phyloP scores from a whole-genome alignment of 2,888 invertebrate species.

The Pycnomerus fuliginosus region DNA sequence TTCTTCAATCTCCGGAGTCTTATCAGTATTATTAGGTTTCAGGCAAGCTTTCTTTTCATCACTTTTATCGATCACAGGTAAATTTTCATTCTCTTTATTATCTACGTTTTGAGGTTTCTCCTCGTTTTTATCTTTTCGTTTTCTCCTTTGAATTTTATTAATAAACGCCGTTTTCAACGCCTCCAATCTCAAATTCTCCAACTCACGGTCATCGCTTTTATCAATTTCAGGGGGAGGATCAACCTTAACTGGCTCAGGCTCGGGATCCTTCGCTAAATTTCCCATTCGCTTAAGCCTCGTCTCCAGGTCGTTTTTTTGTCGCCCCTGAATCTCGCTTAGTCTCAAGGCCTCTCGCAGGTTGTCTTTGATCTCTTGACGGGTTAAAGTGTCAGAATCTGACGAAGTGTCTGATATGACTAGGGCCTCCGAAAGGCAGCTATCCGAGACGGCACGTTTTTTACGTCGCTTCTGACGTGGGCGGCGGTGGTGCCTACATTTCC shows the following conservation, averaged over 20 bases:
- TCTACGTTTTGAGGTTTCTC: constrained; percentile 8
- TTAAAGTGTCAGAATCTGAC: constrained; percentile 38
- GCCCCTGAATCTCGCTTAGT: constrained; percentile 11
- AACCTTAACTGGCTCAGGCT: background rate
- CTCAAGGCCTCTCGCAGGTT: constrained; percentile 56
- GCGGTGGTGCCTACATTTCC: background rate
- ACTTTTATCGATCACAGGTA: no score
- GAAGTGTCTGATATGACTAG: background rate
- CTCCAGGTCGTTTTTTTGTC: constrained; percentile 5
- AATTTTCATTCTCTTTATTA: constrained; percentile 35
- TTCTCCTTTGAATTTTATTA: constrained; percentile 63
- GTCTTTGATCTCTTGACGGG: constrained; percentile 29
- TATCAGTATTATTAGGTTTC: constrained; percentile 15
- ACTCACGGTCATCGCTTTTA: constrained; percentile 56
- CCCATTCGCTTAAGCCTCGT: constrained; percentile 7
- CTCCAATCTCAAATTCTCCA: constrained; percentile 62
- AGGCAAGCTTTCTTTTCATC: constrained; percentile 30
- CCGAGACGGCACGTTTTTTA: constrained; percentile 7
- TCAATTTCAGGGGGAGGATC: constrained; percentile 10
- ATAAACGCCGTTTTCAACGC: constrained; percentile 69
- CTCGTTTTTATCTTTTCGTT: constrained; percentile 34
- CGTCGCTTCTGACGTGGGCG: background rate
- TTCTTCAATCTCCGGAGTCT: constrained; percentile 50
- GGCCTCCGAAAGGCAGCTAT: constrained; percentile 18
- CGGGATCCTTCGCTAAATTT: constrained; percentile 52